phyloP scores from a whole-genome alignment of 2,113 vertebrate genomes.

The Mesitornis unicolor region DNA sequence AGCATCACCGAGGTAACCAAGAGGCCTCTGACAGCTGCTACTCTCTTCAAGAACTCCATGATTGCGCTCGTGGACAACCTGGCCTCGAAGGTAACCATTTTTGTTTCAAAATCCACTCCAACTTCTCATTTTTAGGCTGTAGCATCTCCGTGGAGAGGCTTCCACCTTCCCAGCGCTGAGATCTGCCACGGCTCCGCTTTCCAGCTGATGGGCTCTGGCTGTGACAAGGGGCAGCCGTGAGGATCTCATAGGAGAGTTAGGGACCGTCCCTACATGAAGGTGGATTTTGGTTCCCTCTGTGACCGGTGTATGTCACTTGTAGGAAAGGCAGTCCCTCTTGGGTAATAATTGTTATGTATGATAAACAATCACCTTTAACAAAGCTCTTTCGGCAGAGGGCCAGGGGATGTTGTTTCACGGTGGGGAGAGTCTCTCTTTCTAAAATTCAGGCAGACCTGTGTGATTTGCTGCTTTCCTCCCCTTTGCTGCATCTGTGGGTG shows the following conservation, averaged over 20 bases:
- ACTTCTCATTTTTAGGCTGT: neutral
- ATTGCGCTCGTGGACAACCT: constrained; percentile 95
- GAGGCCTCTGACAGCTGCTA: constrained; percentile 89
- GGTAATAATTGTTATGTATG: neutral
- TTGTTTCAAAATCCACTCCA: neutral
- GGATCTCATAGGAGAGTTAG: neutral
- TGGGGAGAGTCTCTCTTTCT: neutral
- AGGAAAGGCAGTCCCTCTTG: neutral
- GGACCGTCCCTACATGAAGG: neutral
- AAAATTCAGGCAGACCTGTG: neutral
- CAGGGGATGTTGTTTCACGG: neutral
- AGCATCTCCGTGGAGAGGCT: neutral
- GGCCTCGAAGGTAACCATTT: constrained; percentile 85
- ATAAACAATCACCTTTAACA: neutral
- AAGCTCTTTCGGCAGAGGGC: neutral
- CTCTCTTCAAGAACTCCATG: constrained; percentile 98
- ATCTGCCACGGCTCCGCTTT: too few species aligned
- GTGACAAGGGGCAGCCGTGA: neutral
- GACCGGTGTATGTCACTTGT: neutral
- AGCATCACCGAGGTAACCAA: constrained; percentile 98
- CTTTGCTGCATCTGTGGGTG: neutral
- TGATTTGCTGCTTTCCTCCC: neutral
- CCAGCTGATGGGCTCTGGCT: neutral
- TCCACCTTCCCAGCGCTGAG: fast-evolving
- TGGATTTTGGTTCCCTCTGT: neutral